phyloP scores from a whole-genome alignment of 2,797 vertebrate species.

The Tiaroga cobitis region DNA sequence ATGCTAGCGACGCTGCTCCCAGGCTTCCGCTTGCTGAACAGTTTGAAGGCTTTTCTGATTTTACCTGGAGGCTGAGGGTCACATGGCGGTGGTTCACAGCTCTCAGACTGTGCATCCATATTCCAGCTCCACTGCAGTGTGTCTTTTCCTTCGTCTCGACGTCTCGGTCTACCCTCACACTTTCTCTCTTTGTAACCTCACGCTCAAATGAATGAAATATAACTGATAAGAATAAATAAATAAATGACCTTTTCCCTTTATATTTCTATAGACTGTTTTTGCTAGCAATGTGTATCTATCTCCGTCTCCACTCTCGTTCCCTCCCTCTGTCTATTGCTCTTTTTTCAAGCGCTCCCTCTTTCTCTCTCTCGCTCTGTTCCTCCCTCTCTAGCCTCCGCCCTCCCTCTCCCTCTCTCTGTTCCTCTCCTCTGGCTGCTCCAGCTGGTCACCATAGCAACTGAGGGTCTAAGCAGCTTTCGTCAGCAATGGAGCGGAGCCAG shows the following conservation, averaged over 20 bases:
- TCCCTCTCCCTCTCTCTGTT: conserved; percentile 77
- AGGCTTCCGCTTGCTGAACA: conserved; percentile 92
- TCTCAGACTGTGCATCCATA: conserved; percentile 94
- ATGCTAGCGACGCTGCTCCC: conserved; percentile 86
- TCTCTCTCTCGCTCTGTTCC: conserved; percentile 64
- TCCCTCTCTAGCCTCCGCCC: conserved; percentile 70
- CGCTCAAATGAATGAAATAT: conserved; percentile 15
- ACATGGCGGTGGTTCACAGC: conserved; percentile 82
- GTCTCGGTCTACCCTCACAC: conserved; percentile 18
- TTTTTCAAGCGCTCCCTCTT: conserved; percentile 60
- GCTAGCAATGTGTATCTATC: conserved; percentile 42
- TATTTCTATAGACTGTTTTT: conserved; percentile 37
- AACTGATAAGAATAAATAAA: conserved; percentile 38
- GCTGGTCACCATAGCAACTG: conserved; percentile 82
- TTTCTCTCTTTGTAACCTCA: conserved; percentile 34
- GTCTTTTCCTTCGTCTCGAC: conserved; percentile 43
- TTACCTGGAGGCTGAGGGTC: conserved; percentile 91
- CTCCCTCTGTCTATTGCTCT: conserved; percentile 64
- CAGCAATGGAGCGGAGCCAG: conserved; percentile 86
- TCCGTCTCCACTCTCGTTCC: conserved; percentile 54
- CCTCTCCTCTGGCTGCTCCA: conserved; percentile 79
- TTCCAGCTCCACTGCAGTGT: conserved; percentile 65
- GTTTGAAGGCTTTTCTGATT: conserved; percentile 96
- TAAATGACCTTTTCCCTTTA: conserved; percentile 18
- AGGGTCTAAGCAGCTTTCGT: conserved; percentile 89